A percentile compares a stretch with the other conserved stretches of the same genome.
phyloP scores from a whole-genome alignment of 2,113 vertebrate genomes.

The Sinocyclocheilus rhinocerous region DNA sequence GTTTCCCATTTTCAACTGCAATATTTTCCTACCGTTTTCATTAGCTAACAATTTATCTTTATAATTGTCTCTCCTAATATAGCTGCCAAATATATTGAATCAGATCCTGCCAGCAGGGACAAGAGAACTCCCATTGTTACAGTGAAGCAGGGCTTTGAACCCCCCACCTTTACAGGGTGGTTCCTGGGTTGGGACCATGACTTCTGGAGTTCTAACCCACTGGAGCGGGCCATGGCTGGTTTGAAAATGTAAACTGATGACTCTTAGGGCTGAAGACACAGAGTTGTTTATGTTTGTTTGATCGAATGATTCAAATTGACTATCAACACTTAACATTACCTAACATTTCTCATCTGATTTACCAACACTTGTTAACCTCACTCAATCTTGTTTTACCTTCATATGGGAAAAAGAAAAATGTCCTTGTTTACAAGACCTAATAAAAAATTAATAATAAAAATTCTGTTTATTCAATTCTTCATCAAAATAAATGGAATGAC shows the following conservation, averaged over 20 bases:
- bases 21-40: neutral
- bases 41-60: neutral
- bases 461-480: neutral
- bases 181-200: slow-evolving; percentile 87
- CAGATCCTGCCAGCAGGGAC: slow-evolving; percentile 79
- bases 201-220: slow-evolving; percentile 80
- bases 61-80: neutral
- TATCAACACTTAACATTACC: neutral
- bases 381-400: neutral
- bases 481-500: neutral
- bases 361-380: neutral
- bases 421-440: neutral
- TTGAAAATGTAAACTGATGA: slow-evolving; percentile 61
- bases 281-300: neutral
- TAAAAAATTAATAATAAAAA: neutral
- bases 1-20: neutral
- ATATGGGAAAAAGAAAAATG: neutral
- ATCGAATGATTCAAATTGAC: neutral
- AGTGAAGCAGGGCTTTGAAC: slow-evolving; percentile 83
- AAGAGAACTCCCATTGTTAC: slow-evolving; percentile 73
- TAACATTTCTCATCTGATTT: neutral
- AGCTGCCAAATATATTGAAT: slow-evolving; percentile 85
- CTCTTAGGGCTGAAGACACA: neutral
- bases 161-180: slow-evolving; percentile 88
- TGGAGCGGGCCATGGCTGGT: slow-evolving; percentile 74